A percentile compares a stretch with the other conserved stretches of the same genome.
These are phyloP conservation scores for Peromyscus maniculatus DNA, from an alignment of 2,113 vertebrate species.

Conservation along the genomic window DNA sequence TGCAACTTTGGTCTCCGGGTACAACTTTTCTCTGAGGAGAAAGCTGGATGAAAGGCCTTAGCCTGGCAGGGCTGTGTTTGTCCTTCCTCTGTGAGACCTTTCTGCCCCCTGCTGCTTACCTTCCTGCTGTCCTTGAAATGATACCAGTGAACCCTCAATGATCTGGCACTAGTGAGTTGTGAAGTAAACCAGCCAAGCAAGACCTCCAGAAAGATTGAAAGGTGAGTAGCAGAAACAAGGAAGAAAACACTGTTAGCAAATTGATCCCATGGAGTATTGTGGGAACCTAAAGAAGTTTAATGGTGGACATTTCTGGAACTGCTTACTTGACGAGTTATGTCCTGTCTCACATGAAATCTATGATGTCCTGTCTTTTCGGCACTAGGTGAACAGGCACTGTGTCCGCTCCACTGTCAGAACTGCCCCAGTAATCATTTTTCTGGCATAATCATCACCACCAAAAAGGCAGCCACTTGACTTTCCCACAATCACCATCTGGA, in stretches of 20 bases:
- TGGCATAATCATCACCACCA: rapidly evolving
- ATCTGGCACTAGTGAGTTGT: background rate
- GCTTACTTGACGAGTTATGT: background rate
- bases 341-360: rapidly evolving
- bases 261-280: background rate
- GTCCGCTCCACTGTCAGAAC: background rate
- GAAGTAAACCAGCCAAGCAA: background rate
- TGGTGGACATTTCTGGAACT: background rate
- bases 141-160: background rate
- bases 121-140: background rate
- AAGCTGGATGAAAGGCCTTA: background rate
- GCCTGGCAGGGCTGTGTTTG: background rate
- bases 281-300: rapidly evolving
- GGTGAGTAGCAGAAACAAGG: background rate
- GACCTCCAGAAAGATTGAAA: background rate
- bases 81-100: background rate
- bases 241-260: background rate
- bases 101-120: background rate
- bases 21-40: background rate
- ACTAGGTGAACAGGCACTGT: rapidly evolving
- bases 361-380: background rate
- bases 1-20: background rate
- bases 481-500: too few species aligned
- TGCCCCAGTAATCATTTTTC: background rate
- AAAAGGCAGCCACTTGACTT: background rate